Conservation (phyloP, 2,888 invertebrate species). For the Pomacea canaliculata region DNA sequence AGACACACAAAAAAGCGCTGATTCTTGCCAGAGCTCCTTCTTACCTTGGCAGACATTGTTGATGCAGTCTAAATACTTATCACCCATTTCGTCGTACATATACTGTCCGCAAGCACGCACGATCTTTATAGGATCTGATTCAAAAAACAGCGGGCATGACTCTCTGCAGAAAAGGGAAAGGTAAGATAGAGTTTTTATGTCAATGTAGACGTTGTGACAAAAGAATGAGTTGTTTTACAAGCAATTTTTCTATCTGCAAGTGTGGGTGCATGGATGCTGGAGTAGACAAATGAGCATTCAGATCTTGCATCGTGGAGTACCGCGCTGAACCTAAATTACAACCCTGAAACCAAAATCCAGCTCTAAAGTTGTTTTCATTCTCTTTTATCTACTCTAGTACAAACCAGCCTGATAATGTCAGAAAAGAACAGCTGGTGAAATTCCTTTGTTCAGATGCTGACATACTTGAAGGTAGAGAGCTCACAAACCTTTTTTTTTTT, state of each 20-base stretch:
- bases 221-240: not conserved
- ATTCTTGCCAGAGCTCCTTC: not conserved
- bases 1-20: no score
- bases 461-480: no score
- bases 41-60: conserved; percentile 97
- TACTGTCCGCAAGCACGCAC: conserved; percentile 90
- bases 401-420: no score
- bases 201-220: not conserved
- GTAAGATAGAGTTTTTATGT: not conserved
- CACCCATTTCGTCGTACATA: conserved; percentile 93
- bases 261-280: no score
- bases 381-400: no score
- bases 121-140: conserved; percentile 91
- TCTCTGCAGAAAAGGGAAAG: conserved; percentile 75
- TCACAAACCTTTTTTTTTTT: no score
- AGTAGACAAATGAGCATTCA: conserved; percentile 25
- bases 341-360: no score
- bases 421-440: no score
- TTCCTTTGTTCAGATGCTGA: no score
- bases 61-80: conserved; percentile 94
- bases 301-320: no score
- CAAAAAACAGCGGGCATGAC: conserved; percentile 94
- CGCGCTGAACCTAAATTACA: no score
- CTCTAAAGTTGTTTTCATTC: no score
- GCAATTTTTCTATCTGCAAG: not conserved